A percentile compares a stretch with the other conserved stretches of the same genome.
Conservation (phyloP, 2,113 vertebrate species). For the Agapornis roseicollis region DNA sequence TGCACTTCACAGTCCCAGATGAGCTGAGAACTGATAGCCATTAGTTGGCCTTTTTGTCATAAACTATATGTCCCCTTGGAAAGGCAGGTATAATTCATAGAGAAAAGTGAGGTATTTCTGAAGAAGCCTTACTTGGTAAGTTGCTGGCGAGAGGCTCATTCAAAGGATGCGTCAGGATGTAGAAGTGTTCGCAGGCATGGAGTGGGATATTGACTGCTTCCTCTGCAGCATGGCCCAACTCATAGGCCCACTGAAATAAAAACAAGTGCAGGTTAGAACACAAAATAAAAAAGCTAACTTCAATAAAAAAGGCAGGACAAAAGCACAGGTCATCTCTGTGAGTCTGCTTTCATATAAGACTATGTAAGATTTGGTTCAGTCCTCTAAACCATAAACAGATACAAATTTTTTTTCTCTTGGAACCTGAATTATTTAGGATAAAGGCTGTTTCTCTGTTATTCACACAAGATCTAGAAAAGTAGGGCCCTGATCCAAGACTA, state of each 20-base stretch:
- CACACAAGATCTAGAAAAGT: not conserved
- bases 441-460: not conserved
- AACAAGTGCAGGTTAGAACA: not conserved
- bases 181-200: conserved; percentile 97
- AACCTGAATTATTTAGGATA: not conserved
- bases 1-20: not conserved
- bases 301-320: not conserved
- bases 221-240: conserved; percentile 91
- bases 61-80: not conserved
- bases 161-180: conserved; percentile 92
- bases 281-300: not conserved
- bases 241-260: conserved; percentile 92
- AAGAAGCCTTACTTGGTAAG: conserved; percentile 82
- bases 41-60: not conserved
- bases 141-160: conserved; percentile 77
- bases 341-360: not conserved
- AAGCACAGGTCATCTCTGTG: not conserved
- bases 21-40: fast-evolving
- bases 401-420: not conserved
- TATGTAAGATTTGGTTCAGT: not conserved
- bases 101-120: not conserved
- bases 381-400: not conserved
- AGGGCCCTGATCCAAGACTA: not conserved
- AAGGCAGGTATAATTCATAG: not conserved
- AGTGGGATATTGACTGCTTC: conserved; percentile 90